Base-by-base conservation (phyloP, 1,140 invertebrate genomes). In the Neodiprion virginianus region DNA sequence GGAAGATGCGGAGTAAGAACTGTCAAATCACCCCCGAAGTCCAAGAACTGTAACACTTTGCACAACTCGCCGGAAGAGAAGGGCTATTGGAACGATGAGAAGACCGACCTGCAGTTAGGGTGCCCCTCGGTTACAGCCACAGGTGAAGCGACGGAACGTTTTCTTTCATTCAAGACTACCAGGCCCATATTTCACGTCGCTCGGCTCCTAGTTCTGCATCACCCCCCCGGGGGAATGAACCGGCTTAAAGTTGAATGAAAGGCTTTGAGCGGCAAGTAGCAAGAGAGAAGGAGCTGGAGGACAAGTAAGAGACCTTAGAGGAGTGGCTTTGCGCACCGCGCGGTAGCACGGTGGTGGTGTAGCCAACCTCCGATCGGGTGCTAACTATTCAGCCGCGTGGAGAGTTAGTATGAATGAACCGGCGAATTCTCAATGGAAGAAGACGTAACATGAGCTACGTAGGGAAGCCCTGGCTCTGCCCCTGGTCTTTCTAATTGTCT, bases 401-500 rank as follows among this genome's bases (percentile, higher is more conserved):
- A 8, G n/a, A 65, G 69, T 74, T 74, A 74, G 48, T 65, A 81
- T 85, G 84, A 86, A 86, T 85, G 86, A 79, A 84, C 69, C 77
- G 75, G 69, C 69, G 74, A 69, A 28, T 21, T 40, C 28, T 40
- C 28, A 40, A 61, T 61, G 53, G 53, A 40, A 49, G 48, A 71
- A 80, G 75, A 80, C 76, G 85, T 86, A 86, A 86, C 81, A 69
- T 73, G 82, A 86, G 76, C 82, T 80, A 79, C 75, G 82, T 66
- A 68, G 81, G 83, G 84, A 86, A 85, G 80, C 84, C 86, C 73
- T 85, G 85, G 77, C 77, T 61, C 71, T 79, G 81, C 79, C 71
- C 74, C 78, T 77, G 71, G 61, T n/a, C 48, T 73, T 40, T 17
- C 23, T 28, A 28, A 48, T 10, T 61, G 75, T 49, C 70, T 71